Percentiles rank a stretch among this genome's conserved stretches.
Evolutionary conservation across 2,113 vertebrate species (phyloP).

Genomic region (Cranoglanis bouderius): DNA sequence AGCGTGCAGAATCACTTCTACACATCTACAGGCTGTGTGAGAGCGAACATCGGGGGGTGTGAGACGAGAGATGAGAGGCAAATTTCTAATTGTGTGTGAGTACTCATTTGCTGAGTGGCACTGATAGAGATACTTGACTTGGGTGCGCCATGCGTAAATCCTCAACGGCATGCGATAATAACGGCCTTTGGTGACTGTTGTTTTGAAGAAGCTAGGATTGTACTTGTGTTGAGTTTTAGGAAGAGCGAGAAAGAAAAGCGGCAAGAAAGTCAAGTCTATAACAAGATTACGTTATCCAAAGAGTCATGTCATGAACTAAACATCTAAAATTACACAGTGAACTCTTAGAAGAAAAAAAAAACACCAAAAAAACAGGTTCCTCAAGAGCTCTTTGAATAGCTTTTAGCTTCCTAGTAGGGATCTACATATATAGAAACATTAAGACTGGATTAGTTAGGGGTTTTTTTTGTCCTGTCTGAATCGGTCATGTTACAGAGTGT

Average conservation of each 20-base stretch:
- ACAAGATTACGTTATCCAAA: not conserved
- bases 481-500: not conserved
- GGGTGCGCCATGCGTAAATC: not conserved
- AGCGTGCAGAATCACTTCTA: not conserved
- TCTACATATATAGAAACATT: not conserved
- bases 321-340: not conserved
- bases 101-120: constrained; percentile 3
- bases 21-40: not conserved
- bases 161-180: not conserved
- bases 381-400: not conserved
- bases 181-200: not conserved
- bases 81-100: not conserved
- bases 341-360: not conserved
- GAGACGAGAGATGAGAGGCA: not conserved
- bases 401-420: not conserved
- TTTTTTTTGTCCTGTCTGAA: not conserved
- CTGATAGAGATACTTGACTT: constrained; percentile 22
- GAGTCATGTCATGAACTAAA: not conserved
- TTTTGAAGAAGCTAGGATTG: not conserved
- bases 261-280: not conserved
- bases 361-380: not conserved
- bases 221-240: not conserved
- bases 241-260: not conserved
- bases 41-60: not conserved
- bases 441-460: not conserved